Base-by-base conservation (phyloP, 2,113 vertebrate genomes). In the Rhinoderma darwinii region DNA sequence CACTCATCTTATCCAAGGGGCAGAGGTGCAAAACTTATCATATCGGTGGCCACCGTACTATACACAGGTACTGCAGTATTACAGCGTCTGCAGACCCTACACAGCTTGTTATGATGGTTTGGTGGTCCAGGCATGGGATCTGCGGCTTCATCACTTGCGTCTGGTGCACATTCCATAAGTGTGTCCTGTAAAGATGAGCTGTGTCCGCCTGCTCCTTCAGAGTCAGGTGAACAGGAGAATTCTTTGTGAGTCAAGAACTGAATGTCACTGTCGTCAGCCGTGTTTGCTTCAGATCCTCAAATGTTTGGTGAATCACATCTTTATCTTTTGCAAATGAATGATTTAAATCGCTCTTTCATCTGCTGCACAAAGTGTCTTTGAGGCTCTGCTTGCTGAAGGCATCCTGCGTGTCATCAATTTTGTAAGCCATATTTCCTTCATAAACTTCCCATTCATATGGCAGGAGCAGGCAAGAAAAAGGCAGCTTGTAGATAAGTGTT, bases 401-500 rank as follows among this genome's bases (percentile, higher is more conserved):
- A 80, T 86, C 76, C 76, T 70, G 12, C 76, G 76, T 86, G 76
- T 86, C 84, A 86, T 86, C 76, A 41, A 86, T 86, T 86, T 63
- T 86, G 5, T 80, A 51, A 86, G 84, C 75, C 63, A 79, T 54
- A 86, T 86, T 80, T 80, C 76, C 84, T 79, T 86, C 63, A 70
- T 80, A 80, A 79, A 80, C 84, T 70, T 80, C 63, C 30, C 47
- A 79, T 86, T 86, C 75, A 86, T 80, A 63, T 7, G 30, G n/a
- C 84, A 32, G 44, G 75, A 54, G 20, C 59, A 27, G 74, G 18
- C 41, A 70, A 70, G 84, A 79, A 86, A 70, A 51, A 86, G 47
- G 75, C 84, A 27, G 56, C 50, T 70, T 86, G 30, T 43, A 41
- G 44, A 80, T 27, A 80, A 86, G 61, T 80, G 37, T 68, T 68